A percentile compares a stretch with the other conserved stretches of the same genome.
Evolutionary conservation across 2,888 invertebrate species (phyloP).

Genomic region (Arrhopalites spinosus): DNA sequence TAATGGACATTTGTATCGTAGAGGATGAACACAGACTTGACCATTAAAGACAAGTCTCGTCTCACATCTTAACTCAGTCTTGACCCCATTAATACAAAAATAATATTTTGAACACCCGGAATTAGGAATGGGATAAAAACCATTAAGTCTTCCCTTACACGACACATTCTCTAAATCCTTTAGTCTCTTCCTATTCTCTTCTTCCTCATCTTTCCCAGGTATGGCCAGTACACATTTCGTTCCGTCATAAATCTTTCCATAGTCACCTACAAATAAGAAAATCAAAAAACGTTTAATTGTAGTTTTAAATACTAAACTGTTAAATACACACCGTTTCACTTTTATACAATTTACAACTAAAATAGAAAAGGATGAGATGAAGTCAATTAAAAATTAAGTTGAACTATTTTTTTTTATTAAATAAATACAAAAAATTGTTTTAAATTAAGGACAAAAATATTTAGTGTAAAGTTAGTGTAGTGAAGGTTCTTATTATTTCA

Average conservation of each 20-base stretch:
- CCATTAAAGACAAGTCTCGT: conserved; percentile 51
- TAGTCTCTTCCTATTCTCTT: background rate
- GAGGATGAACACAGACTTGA: conserved; percentile 52
- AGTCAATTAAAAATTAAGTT: too few species aligned
- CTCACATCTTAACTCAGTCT: conserved; percentile 52
- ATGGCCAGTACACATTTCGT: conserved; percentile 23
- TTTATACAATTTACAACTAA: too few species aligned
- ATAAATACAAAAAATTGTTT: too few species aligned
- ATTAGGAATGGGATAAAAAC: conserved; percentile 49
- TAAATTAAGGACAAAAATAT: too few species aligned
- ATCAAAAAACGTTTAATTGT: too few species aligned
- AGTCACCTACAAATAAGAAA: conserved; percentile 47
- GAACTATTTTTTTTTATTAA: too few species aligned
- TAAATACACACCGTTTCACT: too few species aligned
- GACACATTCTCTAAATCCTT: conserved; percentile 15
- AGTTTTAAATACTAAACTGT: too few species aligned
- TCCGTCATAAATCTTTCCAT: conserved; percentile 49
- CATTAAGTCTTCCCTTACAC: conserved; percentile 49
- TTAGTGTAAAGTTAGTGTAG: too few species aligned
- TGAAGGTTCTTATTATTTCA: too few species aligned
- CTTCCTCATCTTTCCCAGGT: conserved; percentile 2
- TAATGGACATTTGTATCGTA: conserved; percentile 43
- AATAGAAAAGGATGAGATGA: too few species aligned
- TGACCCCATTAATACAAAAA: conserved; percentile 50
- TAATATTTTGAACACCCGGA: conserved; percentile 51